These are phyloP conservation scores for Benthosema pterotum DNA, from an alignment of 2,797 vertebrate genomes.

Conservation along the genomic window DNA sequence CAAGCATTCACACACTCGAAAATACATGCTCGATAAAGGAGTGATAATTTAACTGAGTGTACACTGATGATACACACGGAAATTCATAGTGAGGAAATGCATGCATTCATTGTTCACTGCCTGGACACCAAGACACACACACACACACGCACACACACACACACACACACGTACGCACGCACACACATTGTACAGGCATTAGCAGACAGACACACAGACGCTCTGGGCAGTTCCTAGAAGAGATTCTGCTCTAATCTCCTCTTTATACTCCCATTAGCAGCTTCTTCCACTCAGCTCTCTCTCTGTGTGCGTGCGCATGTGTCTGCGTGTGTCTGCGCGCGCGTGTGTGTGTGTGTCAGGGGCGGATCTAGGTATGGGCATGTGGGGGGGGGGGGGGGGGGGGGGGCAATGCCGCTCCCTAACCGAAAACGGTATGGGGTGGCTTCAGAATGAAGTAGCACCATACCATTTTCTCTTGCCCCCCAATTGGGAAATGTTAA, in stretches of 20 bases:
- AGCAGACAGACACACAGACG: slow-evolving; percentile 5
- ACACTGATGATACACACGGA: too few relatives aligned
- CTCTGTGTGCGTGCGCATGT: slow-evolving; percentile 7
- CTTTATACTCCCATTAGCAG: slow-evolving; percentile 51
- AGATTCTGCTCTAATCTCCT: slow-evolving; percentile 25
- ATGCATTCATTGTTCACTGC: too few relatives aligned
- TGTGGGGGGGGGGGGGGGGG: too few relatives aligned
- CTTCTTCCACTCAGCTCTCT: slow-evolving; percentile 32
- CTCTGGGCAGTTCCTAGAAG: slow-evolving; percentile 42
- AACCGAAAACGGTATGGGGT: too few relatives aligned
- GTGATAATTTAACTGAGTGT: too few relatives aligned
- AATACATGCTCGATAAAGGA: neutral
- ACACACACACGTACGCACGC: neutral
- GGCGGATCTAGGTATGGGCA: too few relatives aligned
- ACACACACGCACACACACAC: neutral
- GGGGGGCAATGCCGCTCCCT: too few relatives aligned
- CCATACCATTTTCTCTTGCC: too few relatives aligned
- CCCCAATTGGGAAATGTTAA: too few relatives aligned
- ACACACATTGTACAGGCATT: slow-evolving; percentile 1
- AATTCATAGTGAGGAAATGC: neutral
- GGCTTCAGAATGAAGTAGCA: too few relatives aligned
- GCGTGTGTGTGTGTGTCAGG: too few relatives aligned
- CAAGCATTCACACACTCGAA: neutral
- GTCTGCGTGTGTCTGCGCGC: slow-evolving; percentile 5
- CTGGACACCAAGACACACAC: neutral